Evolutionary conservation across 2,888 invertebrate species (phyloP).

Genomic region (Glaucopsyche alexis): DNA sequence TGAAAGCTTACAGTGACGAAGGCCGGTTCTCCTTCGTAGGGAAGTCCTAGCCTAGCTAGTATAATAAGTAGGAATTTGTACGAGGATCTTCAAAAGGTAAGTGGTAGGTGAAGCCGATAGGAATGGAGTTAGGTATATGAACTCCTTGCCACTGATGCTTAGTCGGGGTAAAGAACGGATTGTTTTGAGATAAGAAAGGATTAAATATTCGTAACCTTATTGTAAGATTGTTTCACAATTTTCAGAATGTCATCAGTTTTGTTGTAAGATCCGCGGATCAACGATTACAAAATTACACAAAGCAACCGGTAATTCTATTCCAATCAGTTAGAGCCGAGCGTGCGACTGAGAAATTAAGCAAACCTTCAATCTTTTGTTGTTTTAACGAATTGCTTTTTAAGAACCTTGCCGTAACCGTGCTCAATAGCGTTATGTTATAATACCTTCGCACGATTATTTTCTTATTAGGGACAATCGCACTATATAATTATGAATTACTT

Average conservation of each 20-base stretch:
- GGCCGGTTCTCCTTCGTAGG: no score
- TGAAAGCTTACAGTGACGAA: no score
- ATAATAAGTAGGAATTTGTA: no score
- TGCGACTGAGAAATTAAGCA: constrained; percentile 74
- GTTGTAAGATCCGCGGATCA: constrained; percentile 4
- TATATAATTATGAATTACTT: constrained; percentile 44
- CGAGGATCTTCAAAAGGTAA: no score
- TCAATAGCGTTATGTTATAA: constrained; percentile 63
- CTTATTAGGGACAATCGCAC: constrained; percentile 51
- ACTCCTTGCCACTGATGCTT: no score
- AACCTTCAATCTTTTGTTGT: constrained; percentile 72
- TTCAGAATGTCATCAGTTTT: constrained; percentile 7
- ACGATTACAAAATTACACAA: constrained; percentile 47
- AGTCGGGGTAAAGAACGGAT: no score
- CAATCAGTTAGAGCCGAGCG: constrained; percentile 63
- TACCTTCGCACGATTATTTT: constrained; percentile 69
- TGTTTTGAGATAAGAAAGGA: not conserved
- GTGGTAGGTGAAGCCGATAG: no score
- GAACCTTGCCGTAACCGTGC: constrained; percentile 67
- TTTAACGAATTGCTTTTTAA: constrained; percentile 65
- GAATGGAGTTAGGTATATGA: no score
- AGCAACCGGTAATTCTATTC: constrained; percentile 59
- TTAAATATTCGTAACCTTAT: not conserved
- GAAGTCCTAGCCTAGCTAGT: no score
- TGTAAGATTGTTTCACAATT: not conserved